Conservation (phyloP, 2,888 invertebrate genomes). For the Rhaphigaster nebulosa region DNA sequence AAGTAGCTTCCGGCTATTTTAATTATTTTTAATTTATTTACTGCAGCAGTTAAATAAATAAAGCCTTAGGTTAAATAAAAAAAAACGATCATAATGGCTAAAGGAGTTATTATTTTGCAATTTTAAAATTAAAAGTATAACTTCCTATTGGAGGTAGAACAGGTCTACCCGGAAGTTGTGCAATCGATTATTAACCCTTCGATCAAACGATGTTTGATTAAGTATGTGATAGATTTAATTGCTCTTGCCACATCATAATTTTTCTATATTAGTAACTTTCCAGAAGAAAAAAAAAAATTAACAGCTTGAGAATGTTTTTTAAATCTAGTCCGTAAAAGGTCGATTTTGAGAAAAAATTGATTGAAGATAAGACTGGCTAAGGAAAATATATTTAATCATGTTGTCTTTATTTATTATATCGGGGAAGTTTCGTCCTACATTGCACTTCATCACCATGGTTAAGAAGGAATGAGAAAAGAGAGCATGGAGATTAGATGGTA, state of each 20-base stretch:
- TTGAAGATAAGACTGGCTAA: neutral
- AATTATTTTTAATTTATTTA: too few species aligned
- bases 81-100: neutral
- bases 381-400: neutral
- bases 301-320: neutral
- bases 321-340: neutral
- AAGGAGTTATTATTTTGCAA: neutral
- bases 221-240: neutral
- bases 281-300: neutral
- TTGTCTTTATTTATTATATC: neutral
- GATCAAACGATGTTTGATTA: neutral
- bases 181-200: neutral
- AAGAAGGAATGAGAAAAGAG: too few species aligned
- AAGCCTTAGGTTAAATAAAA: neutral
- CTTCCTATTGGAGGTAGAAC: neutral
- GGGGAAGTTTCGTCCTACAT: too few species aligned
- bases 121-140: neutral
- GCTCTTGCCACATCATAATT: neutral
- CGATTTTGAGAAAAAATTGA: neutral
- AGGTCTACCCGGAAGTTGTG: neutral
- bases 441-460: too few species aligned
- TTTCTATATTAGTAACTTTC: neutral
- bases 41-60: too few species aligned
- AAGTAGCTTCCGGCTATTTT: too few species aligned
- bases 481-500: too few species aligned